Percentiles rank a stretch among this genome's conserved stretches.
These are phyloP conservation scores for Achatina immaculata DNA, from an alignment of 1,140 invertebrate species.

Conservation along the genomic window DNA sequence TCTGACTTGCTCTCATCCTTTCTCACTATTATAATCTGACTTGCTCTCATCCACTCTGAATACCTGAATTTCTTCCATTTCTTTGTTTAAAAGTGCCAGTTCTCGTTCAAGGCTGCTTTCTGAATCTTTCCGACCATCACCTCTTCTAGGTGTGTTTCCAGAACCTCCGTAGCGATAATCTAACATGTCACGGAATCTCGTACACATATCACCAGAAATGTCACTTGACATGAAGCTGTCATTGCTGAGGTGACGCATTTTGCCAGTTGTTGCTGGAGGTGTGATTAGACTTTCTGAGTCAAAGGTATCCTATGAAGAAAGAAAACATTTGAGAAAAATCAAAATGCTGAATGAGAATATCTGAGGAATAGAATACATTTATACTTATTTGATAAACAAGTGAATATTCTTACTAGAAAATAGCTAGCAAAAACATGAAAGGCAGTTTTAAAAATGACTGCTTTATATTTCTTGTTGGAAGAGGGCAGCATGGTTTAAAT, in stretches of 20 bases:
- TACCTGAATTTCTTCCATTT: slow-evolving; percentile 74
- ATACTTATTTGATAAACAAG: too few relatives aligned
- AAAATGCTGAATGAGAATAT: too few relatives aligned
- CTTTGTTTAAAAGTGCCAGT: slow-evolving; percentile 73
- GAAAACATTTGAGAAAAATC: too few relatives aligned
- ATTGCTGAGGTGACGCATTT: slow-evolving; percentile 60
- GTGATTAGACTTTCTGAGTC: slow-evolving; percentile 60
- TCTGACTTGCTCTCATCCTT: too few relatives aligned
- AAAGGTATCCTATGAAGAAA: slow-evolving; percentile 37
- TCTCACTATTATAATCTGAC: too few relatives aligned
- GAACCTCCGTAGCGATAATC: slow-evolving; percentile 57
- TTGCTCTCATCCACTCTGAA: too few relatives aligned
- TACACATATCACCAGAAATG: slow-evolving; percentile 59
- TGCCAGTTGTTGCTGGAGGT: slow-evolving; percentile 42
- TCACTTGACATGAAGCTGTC: slow-evolving; percentile 67
- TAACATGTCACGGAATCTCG: slow-evolving; percentile 64
- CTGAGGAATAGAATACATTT: too few relatives aligned
- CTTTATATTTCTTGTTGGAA: too few relatives aligned
- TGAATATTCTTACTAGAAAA: too few relatives aligned
- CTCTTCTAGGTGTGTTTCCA: slow-evolving; percentile 48
- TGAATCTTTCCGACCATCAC: slow-evolving; percentile 58
- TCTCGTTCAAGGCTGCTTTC: slow-evolving; percentile 73
- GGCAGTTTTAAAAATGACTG: too few relatives aligned
- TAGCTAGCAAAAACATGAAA: too few relatives aligned
- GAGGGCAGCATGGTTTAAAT: too few relatives aligned